Evolutionary conservation across 2,113 vertebrate species (phyloP).

Genomic region (Pipa parva): DNA sequence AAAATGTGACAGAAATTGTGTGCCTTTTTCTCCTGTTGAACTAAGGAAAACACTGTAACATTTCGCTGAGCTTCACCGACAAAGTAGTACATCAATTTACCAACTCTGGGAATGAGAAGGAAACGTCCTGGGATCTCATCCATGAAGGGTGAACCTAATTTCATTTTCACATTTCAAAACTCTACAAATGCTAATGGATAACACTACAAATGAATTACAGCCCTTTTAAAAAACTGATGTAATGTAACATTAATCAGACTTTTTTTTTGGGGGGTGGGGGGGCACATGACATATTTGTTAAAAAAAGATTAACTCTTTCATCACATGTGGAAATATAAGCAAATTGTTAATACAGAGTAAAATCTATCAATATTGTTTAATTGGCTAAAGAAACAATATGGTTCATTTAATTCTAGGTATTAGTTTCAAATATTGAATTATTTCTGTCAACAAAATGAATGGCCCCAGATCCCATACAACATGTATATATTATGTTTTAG

Average conservation of each 20-base stretch:
- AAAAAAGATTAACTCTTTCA: not conserved
- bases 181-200: not conserved
- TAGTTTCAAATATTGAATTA: too few relatives aligned
- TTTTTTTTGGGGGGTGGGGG: too few relatives aligned
- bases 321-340: not conserved
- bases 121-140: conserved; percentile 6
- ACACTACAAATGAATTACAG: conserved; percentile 19
- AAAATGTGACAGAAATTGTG: too few relatives aligned
- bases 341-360: too few relatives aligned
- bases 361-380: too few relatives aligned
- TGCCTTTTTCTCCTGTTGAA: too few relatives aligned
- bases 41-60: too few relatives aligned
- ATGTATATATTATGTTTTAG: too few relatives aligned
- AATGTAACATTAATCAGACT: conserved; percentile 12
- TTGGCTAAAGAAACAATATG: too few relatives aligned
- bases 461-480: too few relatives aligned
- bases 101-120: not conserved
- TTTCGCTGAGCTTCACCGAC: not conserved
- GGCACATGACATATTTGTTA: not conserved
- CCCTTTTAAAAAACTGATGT: conserved; percentile 10
- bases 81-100: conserved; percentile 29
- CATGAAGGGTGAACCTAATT: conserved; percentile 25
- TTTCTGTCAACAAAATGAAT: too few relatives aligned
- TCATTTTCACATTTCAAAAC: conserved; percentile 16
- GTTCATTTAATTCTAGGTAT: too few relatives aligned